These are phyloP conservation scores for Pyxicephalus adspersus DNA, from an alignment of 2,113 vertebrate species.

Conservation along the genomic window DNA sequence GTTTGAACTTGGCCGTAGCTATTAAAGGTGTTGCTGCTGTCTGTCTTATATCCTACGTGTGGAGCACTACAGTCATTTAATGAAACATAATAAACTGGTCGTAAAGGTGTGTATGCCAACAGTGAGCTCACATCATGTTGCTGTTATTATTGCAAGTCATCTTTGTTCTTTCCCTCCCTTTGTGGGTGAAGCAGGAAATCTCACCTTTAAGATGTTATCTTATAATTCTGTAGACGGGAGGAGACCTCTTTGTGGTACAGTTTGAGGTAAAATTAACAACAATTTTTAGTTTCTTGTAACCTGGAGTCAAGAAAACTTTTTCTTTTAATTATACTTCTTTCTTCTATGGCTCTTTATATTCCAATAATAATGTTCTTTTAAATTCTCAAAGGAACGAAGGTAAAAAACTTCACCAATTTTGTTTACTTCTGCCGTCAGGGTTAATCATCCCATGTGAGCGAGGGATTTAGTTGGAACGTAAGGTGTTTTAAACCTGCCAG, in stretches of 20 bases:
- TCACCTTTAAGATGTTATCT: background rate
- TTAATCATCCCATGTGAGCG: background rate
- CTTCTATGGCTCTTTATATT: background rate
- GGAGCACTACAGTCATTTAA: too few relatives aligned
- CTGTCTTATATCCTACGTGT: too few relatives aligned
- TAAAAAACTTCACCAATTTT: too few relatives aligned
- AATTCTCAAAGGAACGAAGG: background rate
- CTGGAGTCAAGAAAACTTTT: background rate
- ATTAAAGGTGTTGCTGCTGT: too few relatives aligned
- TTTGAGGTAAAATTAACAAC: background rate
- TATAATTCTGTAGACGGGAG: background rate
- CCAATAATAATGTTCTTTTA: background rate
- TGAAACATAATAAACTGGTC: too few relatives aligned
- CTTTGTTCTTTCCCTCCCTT: background rate
- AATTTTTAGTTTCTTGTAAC: background rate
- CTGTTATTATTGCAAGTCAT: background rate
- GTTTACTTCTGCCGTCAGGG: too few relatives aligned
- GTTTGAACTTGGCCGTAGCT: too few relatives aligned
- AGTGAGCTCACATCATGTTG: background rate
- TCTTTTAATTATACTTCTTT: background rate
- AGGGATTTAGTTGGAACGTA: background rate
- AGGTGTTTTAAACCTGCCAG: background rate
- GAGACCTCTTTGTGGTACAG: background rate
- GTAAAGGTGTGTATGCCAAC: background rate
- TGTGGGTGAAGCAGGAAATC: slow-evolving; percentile 37